Percentiles rank a stretch among this genome's conserved stretches.
Evolutionary conservation across 2,113 vertebrate species (phyloP).

Genomic region (Ochotona princeps): DNA sequence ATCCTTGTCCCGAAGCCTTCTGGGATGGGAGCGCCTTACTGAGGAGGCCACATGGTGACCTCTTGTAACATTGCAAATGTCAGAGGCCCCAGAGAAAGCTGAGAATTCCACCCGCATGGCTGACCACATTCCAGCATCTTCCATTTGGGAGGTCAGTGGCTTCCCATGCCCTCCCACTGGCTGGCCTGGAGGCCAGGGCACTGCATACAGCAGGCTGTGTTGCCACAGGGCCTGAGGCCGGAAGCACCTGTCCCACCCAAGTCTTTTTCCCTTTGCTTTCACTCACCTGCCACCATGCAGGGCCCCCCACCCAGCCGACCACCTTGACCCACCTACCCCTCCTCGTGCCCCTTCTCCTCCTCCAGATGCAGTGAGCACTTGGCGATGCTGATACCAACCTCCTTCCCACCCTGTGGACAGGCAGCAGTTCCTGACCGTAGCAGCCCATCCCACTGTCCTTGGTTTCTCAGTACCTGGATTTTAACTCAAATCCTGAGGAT

Average conservation of each 20-base stretch:
- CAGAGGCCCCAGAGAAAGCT: background rate
- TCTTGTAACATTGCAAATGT: background rate
- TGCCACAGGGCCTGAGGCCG: no score
- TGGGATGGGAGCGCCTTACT: background rate
- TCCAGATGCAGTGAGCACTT: background rate
- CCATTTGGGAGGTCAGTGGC: background rate
- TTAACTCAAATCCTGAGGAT: no score
- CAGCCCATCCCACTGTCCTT: no score
- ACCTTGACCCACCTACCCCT: rapidly evolving
- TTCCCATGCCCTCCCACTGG: no score
- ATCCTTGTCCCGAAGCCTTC: background rate
- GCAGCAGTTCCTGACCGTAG: no score
- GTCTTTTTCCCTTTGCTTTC: background rate
- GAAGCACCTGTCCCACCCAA: background rate
- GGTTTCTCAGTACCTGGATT: no score
- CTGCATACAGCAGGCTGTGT: background rate
- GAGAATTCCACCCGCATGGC: background rate
- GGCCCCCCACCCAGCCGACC: background rate
- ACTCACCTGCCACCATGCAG: background rate
- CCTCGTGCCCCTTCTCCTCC: background rate
- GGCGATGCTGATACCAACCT: no score
- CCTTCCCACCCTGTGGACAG: no score
- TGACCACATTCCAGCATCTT: background rate
- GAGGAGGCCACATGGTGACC: background rate
- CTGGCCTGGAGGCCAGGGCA: background rate